These are phyloP conservation scores for Antitype chi DNA, from an alignment of 2,888 invertebrate species.

Conservation along the genomic window DNA sequence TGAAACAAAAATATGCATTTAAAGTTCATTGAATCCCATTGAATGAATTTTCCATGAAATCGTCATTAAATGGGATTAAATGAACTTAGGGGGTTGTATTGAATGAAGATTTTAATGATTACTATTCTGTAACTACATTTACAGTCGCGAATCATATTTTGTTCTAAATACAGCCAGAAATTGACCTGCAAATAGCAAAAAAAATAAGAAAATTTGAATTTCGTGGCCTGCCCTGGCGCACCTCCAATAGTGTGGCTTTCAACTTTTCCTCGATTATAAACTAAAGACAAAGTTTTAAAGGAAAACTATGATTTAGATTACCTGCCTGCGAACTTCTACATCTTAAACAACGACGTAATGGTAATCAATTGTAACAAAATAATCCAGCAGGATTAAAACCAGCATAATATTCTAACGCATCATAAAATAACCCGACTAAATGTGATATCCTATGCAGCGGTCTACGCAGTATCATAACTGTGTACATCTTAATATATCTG, in stretches of 20 bases:
- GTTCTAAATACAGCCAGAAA: no score
- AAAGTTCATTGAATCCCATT: no score
- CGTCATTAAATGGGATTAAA: no score
- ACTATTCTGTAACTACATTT: no score
- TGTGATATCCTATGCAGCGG: slow-evolving; percentile 9
- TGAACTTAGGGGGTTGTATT: no score
- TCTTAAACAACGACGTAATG: background rate
- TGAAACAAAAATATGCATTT: no score
- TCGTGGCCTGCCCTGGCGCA: no score
- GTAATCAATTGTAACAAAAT: background rate
- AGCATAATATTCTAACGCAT: background rate
- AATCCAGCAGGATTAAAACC: background rate
- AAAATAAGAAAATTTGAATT: no score
- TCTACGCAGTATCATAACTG: slow-evolving; percentile 39
- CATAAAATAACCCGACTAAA: slow-evolving; percentile 34
- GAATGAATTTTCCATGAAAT: no score
- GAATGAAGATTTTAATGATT: no score
- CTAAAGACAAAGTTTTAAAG: background rate
- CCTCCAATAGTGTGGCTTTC: background rate
- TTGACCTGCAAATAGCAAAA: no score
- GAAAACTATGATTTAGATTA: background rate
- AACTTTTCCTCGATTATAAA: background rate
- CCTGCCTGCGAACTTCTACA: background rate
- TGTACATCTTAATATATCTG: slow-evolving; percentile 59
- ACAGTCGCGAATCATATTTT: no score